These are phyloP conservation scores for Bambusicola thoracicus DNA, from an alignment of 2,113 vertebrate genomes.

Conservation along the genomic window DNA sequence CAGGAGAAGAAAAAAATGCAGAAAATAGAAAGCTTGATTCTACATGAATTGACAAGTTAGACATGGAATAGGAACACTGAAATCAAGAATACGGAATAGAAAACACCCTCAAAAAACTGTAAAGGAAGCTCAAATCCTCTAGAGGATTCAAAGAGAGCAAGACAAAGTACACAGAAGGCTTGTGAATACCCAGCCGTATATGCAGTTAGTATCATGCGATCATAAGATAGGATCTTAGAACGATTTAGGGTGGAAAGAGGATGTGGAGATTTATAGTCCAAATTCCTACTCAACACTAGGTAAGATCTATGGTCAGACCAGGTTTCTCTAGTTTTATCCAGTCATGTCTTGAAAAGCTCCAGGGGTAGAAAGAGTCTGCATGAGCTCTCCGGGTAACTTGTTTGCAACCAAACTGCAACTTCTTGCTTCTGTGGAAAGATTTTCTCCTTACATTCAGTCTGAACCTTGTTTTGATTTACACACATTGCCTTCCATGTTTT, in stretches of 20 bases:
- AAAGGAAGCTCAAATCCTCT: not conserved
- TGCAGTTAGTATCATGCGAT: not conserved
- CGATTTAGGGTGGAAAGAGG: not conserved
- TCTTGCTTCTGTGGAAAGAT: not conserved
- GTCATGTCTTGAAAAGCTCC: not conserved
- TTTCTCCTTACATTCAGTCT: not conserved
- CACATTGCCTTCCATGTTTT: not conserved
- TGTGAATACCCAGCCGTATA: not conserved
- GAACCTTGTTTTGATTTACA: not conserved
- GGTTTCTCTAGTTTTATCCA: not conserved
- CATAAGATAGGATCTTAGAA: not conserved
- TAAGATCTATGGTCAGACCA: not conserved
- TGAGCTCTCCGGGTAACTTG: not conserved
- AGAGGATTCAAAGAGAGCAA: not conserved
- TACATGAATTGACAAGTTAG: not conserved
- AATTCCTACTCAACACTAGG: not conserved
- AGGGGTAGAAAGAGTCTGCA: not conserved
- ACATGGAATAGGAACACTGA: not conserved
- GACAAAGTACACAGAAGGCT: not conserved
- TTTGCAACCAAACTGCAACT: not conserved
- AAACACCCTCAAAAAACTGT: not conserved
- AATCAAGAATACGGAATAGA: not conserved
- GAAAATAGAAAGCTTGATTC: not conserved
- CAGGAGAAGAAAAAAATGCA: not conserved
- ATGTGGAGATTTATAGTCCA: not conserved